Evolutionary conservation across 2,888 invertebrate species (phyloP), one percentile per base, ranked within the genome.

Genomic region (Clivina fossor): DNA sequence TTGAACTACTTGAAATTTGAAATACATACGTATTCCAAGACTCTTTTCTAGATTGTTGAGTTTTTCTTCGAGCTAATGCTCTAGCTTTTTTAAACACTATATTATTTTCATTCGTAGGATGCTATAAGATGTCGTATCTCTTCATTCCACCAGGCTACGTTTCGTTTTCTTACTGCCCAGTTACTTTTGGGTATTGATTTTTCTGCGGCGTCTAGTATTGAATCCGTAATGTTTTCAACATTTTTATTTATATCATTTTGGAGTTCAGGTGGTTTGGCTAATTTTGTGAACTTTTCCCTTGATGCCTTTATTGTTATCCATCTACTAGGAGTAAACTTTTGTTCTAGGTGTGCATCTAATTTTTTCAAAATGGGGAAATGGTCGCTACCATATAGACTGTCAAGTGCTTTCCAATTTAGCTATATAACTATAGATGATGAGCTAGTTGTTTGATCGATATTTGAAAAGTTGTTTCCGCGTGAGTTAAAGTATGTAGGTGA

Each of bases 401-500:
- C 20, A 0, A 37, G 1, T 3, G 32, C 47, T 9, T 53, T 7
- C 58, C 57, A 61, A 3, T 56, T 26, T 1, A 59, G 38, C 11
- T 9, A 11, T 33, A 4, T 5, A 15, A 59, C 43, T 2, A 63
- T 35, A 0, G 22, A 20, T 1, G 55, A n/a, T n/a, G n/a, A n/a
- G n/a, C n/a, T n/a, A n/a, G n/a, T 16, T 2, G 38, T 38, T 3
- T 9, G 38, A 13, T 64, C 62, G n/a, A 66, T 62, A 2, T 57
- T 44, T 15, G 59, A 60, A 5, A 44, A 22, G 1, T 22, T 43
- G 1, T 38, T 61, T 7, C 20, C 56, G 5, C 59, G 2, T 0
- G 18, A 7, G 24, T 62, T 63, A 19, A 66, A 59, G 18, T 64
- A 58, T 0, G 65, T 65, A 13, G 11, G 28, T 18, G 30, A 26